A percentile compares a stretch with the other conserved stretches of the same genome.
phyloP scores from a whole-genome alignment of 2,888 invertebrate genomes.

The Sympetrum striolatum region DNA sequence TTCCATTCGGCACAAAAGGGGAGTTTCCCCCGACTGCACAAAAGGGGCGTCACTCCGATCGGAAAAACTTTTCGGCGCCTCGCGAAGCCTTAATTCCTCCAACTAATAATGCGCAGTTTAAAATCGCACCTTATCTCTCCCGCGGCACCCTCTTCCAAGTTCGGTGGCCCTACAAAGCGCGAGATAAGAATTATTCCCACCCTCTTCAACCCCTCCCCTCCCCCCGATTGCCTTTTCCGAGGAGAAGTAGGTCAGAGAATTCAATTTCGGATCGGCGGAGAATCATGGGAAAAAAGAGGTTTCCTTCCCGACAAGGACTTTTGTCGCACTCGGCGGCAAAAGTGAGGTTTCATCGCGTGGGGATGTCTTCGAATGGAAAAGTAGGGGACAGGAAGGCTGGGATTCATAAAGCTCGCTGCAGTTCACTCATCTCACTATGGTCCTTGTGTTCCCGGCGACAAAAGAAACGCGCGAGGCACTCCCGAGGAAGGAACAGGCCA shows the following conservation, averaged over 20 bases:
- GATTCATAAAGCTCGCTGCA: neutral
- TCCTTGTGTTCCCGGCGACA: neutral
- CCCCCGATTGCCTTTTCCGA: neutral
- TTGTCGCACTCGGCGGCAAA: neutral
- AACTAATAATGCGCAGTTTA: neutral
- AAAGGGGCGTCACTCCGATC: neutral
- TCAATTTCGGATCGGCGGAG: neutral
- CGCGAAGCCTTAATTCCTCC: neutral
- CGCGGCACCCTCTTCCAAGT: neutral
- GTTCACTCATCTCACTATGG: neutral
- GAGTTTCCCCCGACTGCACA: neutral
- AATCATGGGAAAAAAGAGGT: neutral
- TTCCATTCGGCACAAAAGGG: neutral
- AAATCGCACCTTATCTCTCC: neutral
- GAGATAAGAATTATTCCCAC: neutral
- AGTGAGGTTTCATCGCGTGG: neutral
- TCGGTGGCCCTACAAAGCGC: neutral
- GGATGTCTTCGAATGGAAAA: neutral
- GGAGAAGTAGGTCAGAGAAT: neutral
- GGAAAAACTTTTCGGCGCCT: neutral
- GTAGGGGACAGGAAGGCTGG: neutral
- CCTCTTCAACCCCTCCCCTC: neutral
- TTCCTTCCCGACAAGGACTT: neutral
- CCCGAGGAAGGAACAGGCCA: neutral
- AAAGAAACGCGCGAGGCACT: neutral